Base-by-base conservation (phyloP, 2,797 vertebrate species). In the Holocentrus rufus region DNA sequence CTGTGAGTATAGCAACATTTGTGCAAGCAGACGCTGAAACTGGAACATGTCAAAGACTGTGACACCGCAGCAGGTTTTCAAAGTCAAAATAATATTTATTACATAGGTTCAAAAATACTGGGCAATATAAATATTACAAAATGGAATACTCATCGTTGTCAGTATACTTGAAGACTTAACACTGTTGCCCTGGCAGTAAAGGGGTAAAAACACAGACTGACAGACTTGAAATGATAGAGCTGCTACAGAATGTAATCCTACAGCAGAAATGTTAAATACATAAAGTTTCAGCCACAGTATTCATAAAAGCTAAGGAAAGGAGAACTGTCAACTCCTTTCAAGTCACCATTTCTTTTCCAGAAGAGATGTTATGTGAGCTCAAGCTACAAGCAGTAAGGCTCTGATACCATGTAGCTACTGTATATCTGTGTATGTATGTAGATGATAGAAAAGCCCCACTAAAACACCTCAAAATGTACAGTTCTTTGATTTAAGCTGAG, bases 101-200 rank as follows among this genome's bases (percentile, higher is more conserved):
- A 70, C 69, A 83, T 77, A 79, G 77, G 56, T 82, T 84, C 58
- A 81, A 87, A 85, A 88, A 87, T 82, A 91, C 78, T 80, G 84
- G 30, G 59, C 71, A 77, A 89, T 92, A 93, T 92, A 94, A 93
- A 92, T 92, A 92, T 92, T 54, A 90, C 67, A 93, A 87, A 91
- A 85, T 34, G 25, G 54, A 90, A 88, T 80, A 65, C 61, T 80
- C 77, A 72, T 62, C 61, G 52, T 62, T 67, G 63, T 72, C 62
- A 71, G 46, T 73, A 74, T 65, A 75, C 64, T 63, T 73, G 74
- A 79, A 75, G 69, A 68, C 72, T 63, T 75, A 93, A 92, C 85
- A 92, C 85, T 92, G 91, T 83, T 84, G 72, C 50, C 65, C 63
- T 84, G 79, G 78, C 62, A 66, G 57, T 71, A 84, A 74, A 56